Conservation (phyloP, 2,888 invertebrate genomes). For the Luperina testacea region DNA sequence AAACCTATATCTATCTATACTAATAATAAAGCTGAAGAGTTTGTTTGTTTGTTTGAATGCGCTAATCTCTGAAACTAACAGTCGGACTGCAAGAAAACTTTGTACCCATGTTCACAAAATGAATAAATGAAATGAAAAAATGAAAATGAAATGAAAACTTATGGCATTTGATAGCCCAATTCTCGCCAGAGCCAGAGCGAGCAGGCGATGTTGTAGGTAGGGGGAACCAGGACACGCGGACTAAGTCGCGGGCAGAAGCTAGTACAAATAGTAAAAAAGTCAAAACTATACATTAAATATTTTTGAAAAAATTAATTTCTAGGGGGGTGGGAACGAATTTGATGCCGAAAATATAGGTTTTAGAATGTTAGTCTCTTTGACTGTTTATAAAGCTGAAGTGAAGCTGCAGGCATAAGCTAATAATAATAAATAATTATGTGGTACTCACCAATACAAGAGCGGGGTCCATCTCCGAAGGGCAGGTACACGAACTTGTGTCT, state of each 20-base stretch:
- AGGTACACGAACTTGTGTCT: conserved; percentile 74
- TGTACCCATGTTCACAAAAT: no score
- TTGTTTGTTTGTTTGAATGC: no score
- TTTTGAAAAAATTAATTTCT: neutral
- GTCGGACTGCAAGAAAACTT: no score
- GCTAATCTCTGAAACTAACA: no score
- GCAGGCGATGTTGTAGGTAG: neutral
- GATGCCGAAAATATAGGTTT: neutral
- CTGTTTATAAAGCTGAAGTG: neutral
- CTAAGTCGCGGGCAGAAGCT: neutral
- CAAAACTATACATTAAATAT: neutral
- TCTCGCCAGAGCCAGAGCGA: neutral
- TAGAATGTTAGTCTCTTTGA: neutral
- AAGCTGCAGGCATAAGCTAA: neutral
- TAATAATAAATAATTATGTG: neutral
- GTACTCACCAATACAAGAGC: conserved; percentile 78
- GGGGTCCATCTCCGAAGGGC: conserved; percentile 80
- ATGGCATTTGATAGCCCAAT: neutral
- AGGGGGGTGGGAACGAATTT: neutral
- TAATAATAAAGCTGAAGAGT: no score
- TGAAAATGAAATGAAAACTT: no score
- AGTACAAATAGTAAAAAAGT: neutral
- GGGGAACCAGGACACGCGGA: neutral
- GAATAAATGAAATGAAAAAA: no score
- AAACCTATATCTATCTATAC: no score